Conservation (phyloP, 2,797 vertebrate genomes). For the Prionace glauca region DNA sequence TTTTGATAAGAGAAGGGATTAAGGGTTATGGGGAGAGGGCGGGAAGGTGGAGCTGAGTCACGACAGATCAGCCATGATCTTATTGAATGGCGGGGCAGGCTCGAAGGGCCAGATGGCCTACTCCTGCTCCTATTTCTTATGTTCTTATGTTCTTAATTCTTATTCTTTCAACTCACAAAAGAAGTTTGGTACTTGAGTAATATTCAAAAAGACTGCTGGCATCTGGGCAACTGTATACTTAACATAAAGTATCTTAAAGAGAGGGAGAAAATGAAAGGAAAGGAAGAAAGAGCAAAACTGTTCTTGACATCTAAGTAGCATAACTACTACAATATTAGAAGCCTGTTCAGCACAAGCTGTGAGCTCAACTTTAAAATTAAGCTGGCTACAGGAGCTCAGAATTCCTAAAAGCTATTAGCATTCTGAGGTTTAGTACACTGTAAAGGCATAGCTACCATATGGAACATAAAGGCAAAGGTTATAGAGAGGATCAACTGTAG, state of each 20-base stretch:
- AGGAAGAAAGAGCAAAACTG: neutral
- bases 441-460: neutral
- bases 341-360: neutral
- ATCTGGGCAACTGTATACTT: neutral
- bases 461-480: neutral
- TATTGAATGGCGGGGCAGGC: too few species aligned
- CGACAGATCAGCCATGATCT: too few species aligned
- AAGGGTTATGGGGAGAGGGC: too few species aligned
- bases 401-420: neutral
- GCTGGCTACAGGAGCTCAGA: neutral
- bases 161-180: neutral
- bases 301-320: neutral
- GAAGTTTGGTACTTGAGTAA: neutral
- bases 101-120: too few species aligned
- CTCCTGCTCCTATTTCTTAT: too few species aligned
- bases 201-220: neutral
- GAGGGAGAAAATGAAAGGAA: neutral
- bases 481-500: constrained; percentile 2
- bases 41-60: too few species aligned
- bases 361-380: neutral
- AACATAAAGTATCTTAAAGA: neutral
- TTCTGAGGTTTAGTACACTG: neutral
- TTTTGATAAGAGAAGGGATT: too few species aligned
- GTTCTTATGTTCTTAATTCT: too few species aligned
- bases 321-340: neutral